Evolutionary conservation across 2,888 invertebrate species (phyloP), one percentile per base, ranked within the genome.

Genomic region (Gibbula magus): DNA sequence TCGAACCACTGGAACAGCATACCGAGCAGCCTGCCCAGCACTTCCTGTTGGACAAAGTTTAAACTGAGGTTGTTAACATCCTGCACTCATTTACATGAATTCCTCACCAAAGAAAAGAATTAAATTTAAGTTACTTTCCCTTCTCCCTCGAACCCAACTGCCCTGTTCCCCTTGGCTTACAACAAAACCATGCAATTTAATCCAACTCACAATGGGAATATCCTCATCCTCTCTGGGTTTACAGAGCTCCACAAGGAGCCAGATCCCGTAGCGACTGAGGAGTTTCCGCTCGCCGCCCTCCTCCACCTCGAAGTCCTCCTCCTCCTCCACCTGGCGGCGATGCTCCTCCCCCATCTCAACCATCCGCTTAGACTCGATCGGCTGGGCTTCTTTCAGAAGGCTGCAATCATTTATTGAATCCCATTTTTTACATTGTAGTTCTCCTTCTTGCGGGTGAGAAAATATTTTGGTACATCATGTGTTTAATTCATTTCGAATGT

Each of bases 1-100:
- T 99, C 97, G 94, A 99, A 99, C 99, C 99, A 99, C 93, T 99
- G 98, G 93, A 99, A 99, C 84, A 99, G 95, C 95, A 99, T 98
- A 45, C 98, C 97, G 75, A 99, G 94, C 88, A 99, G 95, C 83
- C 99, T 95, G 8, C 99, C 99, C 76, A 99, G 94, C 13, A 94
- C 93, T 83, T 94, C 93, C 93, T 94, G 83, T 45, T n/a, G 22
- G 13, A 8, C 5, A 45, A 45, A 13, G 10, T 7, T 35, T 35
- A 5, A 13, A 8, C 45, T 10, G 1, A 45, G 45, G 5, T 45
- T 10, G 45, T 13, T 10, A 10, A 45, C 1, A 45, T 45, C 5
- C 45, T 10, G 45, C 45, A 10, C 10, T 45, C 5, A 45, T 13
- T 45, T 45, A 10, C 45, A 45, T 45, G 45, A 7, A 45, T 45